phyloP scores from a whole-genome alignment of 2,888 invertebrate genomes.

The Mallateleia sp. region DNA sequence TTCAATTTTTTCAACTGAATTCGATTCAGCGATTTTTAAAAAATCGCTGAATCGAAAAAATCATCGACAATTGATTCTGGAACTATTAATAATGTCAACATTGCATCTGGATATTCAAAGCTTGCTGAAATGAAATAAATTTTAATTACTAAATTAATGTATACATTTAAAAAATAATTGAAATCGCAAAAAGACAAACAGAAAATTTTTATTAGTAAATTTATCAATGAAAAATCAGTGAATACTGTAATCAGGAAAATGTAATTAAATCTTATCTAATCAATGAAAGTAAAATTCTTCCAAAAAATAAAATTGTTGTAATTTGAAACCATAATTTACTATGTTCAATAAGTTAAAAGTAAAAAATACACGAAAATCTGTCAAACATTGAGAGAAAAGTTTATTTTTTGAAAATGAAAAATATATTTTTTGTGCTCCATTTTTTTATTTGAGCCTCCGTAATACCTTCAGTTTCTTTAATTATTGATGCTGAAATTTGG shows the following conservation, averaged over 20 bases:
- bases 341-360: conserved; percentile 10
- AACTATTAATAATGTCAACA: conserved; percentile 23
- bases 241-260: conserved; percentile 2
- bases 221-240: conserved; percentile 2
- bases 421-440: conserved; percentile 8
- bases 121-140: conserved; percentile 30
- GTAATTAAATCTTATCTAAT: too few relatives aligned
- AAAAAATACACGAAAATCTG: too few relatives aligned
- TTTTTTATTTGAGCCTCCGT: neutral
- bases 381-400: conserved; percentile 1
- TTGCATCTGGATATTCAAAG: conserved; percentile 8
- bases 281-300: neutral
- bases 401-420: neutral
- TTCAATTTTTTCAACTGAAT: conserved; percentile 38
- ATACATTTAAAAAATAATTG: conserved; percentile 16
- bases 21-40: conserved; percentile 13
- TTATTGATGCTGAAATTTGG: conserved; percentile 12
- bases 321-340: conserved; percentile 3
- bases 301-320: too few relatives aligned
- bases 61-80: conserved; percentile 7
- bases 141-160: conserved; percentile 16
- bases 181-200: neutral
- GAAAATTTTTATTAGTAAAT: conserved; percentile 10
- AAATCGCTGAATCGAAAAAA: too few relatives aligned
- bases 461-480: conserved; percentile 17